phyloP scores from a whole-genome alignment of 2,113 vertebrate genomes.

The Aptenodytes patagonicus region DNA sequence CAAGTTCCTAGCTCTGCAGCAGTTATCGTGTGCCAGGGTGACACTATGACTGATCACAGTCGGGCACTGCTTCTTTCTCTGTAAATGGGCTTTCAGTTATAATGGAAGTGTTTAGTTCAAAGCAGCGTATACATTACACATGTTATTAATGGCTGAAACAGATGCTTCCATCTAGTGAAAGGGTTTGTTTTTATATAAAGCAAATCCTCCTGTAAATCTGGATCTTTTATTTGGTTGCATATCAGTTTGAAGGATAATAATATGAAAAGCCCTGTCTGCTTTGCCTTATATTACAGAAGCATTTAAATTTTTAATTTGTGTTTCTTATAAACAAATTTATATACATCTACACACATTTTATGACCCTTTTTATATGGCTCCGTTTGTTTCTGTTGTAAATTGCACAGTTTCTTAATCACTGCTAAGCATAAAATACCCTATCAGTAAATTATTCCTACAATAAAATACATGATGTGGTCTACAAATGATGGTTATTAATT shows the following conservation, averaged over 20 bases:
- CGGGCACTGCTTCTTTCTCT: neutral
- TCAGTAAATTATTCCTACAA: slow-evolving; percentile 50
- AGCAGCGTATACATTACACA: slow-evolving; percentile 13
- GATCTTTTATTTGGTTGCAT: slow-evolving; percentile 33
- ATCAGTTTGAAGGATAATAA: slow-evolving; percentile 22
- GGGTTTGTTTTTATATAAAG: neutral
- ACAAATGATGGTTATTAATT: slow-evolving; percentile 55
- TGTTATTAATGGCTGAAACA: slow-evolving; percentile 60
- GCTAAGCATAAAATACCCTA: slow-evolving; percentile 28
- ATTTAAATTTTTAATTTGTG: slow-evolving; percentile 46
- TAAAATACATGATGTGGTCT: slow-evolving; percentile 42
- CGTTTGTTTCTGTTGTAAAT: slow-evolving; percentile 1
- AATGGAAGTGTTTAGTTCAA: slow-evolving; percentile 53
- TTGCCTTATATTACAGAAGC: neutral
- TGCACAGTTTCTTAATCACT: slow-evolving; percentile 54
- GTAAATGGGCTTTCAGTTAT: slow-evolving; percentile 33
- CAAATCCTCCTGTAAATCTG: slow-evolving; percentile 34
- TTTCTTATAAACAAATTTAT: slow-evolving; percentile 37
- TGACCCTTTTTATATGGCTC: neutral
- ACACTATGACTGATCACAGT: slow-evolving; percentile 41
- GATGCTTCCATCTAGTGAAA: slow-evolving; percentile 29
- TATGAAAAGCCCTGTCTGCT: neutral
- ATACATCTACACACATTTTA: slow-evolving; percentile 35
- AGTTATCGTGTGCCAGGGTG: neutral
- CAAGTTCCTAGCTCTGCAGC: neutral